Evolutionary conservation across 2,797 vertebrate species (phyloP).

Genomic region (Cryptoblepharus egeriae): DNA sequence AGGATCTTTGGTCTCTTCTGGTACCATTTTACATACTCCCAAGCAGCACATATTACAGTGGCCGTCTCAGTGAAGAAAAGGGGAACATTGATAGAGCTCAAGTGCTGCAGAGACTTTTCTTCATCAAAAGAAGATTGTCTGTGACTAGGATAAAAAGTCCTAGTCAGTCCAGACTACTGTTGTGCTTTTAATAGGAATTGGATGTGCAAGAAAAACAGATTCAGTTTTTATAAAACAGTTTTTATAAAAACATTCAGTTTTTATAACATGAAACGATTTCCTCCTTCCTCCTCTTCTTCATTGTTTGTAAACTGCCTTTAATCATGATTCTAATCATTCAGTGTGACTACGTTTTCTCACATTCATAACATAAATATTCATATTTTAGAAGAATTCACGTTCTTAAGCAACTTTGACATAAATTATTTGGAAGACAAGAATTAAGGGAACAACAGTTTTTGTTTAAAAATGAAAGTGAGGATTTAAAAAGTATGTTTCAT

Average conservation of each 20-base stretch:
- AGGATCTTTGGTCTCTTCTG: no score
- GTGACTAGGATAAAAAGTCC: background rate
- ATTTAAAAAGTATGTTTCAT: background rate
- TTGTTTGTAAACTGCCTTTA: no score
- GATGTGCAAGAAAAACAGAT: background rate
- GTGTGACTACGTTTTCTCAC: constrained; percentile 41
- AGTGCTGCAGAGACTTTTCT: background rate
- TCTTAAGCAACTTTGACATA: no score
- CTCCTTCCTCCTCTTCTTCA: no score
- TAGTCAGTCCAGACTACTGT: background rate
- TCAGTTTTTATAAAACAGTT: no score
- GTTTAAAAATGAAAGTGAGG: background rate
- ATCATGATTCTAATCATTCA: no score
- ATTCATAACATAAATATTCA: constrained; percentile 26
- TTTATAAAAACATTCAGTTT: no score
- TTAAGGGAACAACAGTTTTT: background rate
- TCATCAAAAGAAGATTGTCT: background rate
- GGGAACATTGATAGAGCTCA: background rate
- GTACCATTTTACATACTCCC: no score
- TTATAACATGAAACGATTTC: no score
- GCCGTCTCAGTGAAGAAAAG: background rate
- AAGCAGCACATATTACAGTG: no score
- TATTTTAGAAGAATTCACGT: no score
- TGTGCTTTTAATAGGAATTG: background rate
- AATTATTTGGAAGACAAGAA: no score